Conservation (phyloP, 2,113 vertebrate species). For the Labeo catla region DNA sequence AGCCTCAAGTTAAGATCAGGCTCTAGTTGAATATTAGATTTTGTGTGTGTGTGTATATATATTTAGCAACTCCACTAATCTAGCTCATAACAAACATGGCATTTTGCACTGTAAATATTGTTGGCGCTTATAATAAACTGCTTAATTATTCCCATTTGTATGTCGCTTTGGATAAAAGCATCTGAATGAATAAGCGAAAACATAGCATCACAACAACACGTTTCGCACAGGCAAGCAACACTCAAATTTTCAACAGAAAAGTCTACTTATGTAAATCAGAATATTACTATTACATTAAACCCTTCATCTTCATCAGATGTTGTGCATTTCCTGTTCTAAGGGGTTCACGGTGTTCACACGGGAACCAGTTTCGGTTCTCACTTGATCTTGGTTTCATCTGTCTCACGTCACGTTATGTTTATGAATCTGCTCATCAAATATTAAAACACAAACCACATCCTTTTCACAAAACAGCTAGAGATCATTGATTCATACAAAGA, state of each 20-base stretch:
- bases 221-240: background rate
- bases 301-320: background rate
- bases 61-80: background rate
- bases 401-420: background rate
- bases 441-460: too few relatives aligned
- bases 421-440: background rate
- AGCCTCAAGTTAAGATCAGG: background rate
- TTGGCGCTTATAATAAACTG: background rate
- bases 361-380: background rate
- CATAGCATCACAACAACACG: background rate
- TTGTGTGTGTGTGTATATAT: too few relatives aligned
- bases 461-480: background rate
- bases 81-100: background rate
- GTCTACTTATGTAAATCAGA: background rate
- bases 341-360: background rate
- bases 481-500: background rate
- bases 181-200: background rate
- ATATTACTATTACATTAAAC: background rate
- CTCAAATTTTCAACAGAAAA: background rate
- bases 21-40: too few relatives aligned
- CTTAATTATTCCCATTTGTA: background rate
- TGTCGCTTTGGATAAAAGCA: background rate
- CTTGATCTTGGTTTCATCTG: background rate
- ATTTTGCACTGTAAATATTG: background rate
- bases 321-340: constrained; percentile 1